Conservation (phyloP, 2,113 vertebrate genomes). For the Macheiramphus alcinus region DNA sequence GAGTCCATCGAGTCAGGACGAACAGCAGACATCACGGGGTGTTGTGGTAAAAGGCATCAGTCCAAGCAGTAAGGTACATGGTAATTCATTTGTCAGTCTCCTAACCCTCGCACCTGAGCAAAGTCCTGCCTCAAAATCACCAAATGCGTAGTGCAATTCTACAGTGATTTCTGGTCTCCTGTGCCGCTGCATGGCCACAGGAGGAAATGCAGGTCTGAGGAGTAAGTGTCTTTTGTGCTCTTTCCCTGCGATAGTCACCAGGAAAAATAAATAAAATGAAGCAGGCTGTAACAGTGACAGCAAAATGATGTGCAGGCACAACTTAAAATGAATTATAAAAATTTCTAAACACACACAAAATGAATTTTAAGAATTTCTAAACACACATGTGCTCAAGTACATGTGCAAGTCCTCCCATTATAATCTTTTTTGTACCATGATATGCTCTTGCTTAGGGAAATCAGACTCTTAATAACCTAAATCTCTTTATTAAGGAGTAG, state of each 20-base stretch:
- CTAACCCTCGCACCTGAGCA: rapidly evolving
- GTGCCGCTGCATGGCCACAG: neutral
- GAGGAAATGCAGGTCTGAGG: neutral
- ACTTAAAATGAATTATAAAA: neutral
- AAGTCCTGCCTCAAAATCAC: neutral
- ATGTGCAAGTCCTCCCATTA: neutral
- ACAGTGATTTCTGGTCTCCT: neutral
- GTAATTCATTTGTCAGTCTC: rapidly evolving
- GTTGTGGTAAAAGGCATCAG: rapidly evolving
- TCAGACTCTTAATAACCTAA: neutral
- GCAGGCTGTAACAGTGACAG: neutral
- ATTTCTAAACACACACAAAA: neutral
- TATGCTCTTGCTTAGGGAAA: neutral
- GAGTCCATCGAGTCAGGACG: rapidly evolving
- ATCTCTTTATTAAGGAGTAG: neutral
- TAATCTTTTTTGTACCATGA: neutral
- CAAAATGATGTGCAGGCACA: neutral
- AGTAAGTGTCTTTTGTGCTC: neutral
- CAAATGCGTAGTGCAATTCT: rapidly evolving
- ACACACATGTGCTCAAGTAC: neutral
- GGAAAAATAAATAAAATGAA: neutral
- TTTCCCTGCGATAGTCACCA: no score
- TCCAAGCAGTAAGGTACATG: rapidly evolving
- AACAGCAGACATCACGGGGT: neutral
- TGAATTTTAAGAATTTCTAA: neutral